Evolutionary conservation across 2,113 vertebrate species (phyloP).

Genomic region (Mustela lutreola): DNA sequence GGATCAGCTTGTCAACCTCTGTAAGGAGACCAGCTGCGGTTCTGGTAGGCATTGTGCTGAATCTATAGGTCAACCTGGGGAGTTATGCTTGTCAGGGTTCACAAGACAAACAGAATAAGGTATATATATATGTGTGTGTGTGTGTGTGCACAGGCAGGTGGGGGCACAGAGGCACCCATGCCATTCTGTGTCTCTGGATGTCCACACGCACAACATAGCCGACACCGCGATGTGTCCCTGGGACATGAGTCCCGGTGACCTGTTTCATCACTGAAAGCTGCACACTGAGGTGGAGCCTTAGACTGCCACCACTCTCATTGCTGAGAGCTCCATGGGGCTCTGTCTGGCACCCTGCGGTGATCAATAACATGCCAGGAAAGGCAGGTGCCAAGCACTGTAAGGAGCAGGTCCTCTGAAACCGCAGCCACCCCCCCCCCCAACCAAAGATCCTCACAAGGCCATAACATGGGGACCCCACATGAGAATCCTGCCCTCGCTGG

Average conservation of each 20-base stretch:
- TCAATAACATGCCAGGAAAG: neutral
- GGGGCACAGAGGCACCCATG: neutral
- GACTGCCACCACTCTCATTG: neutral
- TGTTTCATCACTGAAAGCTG: neutral
- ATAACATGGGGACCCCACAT: too few species aligned
- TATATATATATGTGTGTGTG: too few species aligned
- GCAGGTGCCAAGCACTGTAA: neutral
- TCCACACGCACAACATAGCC: too few species aligned
- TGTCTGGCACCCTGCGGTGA: accelerated
- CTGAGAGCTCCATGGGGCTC: neutral
- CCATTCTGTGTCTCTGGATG: neutral
- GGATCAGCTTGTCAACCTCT: neutral
- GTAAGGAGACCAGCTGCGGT: neutral
- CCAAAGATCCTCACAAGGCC: neutral
- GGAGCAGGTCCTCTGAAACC: neutral
- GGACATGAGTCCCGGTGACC: neutral
- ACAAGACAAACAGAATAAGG: neutral
- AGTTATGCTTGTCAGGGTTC: neutral
- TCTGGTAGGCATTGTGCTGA: neutral
- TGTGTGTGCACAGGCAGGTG: neutral
- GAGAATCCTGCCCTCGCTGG: neutral
- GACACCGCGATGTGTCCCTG: too few species aligned
- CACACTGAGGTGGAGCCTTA: neutral
- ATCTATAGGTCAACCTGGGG: neutral
- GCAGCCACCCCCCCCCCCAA: neutral